Evolutionary conservation across 2,113 vertebrate genomes (phyloP), one percentile per base, ranked within the genome.

Genomic region (Sander lucioperca): DNA sequence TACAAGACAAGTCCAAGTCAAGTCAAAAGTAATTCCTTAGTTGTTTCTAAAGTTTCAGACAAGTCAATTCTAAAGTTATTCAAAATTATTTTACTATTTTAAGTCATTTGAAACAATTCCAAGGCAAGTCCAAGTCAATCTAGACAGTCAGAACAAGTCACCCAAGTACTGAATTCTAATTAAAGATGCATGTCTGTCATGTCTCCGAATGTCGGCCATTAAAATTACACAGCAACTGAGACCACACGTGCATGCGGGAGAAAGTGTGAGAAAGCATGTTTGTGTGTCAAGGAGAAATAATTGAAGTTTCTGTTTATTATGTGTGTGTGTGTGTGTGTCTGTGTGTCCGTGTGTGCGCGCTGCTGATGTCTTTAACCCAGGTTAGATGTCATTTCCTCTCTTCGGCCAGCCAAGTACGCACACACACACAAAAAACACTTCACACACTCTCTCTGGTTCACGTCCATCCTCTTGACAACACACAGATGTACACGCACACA

Each of bases 361-460:
- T 12, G 65, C 62, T 76, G 69, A 50, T 57, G 70, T 75, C 83
- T 87, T 65, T 84, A 59, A 79, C 91, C 84, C 65, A 75, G 83
- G 88, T 74, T 90, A 84, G 79, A 93, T 93, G 93, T 84, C 91
- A 93, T 94, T 96, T 96, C 94, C 94, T 95, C 92, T 86, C 53
- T 64, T 89, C 73, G 83, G 73, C 84, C 65, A 61, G 80, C 87
- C 77, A 92, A 92, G 48, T 61, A 45, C 27, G 30, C 45, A 23
- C 48, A 9, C 62, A 54, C 43, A 0, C 56, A 72, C 59, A 19
- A 64, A 64, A 72, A 80, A 73, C 65, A 45, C 53, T 50, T 54
- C 48, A 62, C 59, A 36, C 62, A 64, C 23, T 57, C 9, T 0
- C 63, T 43, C 51, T 19, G 12, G 8, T 16, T 54, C 54, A n/a